Evolutionary conservation across 2,113 vertebrate genomes (phyloP), one percentile per base, ranked within the genome.

Genomic region (Gnathonemus longibarbis): DNA sequence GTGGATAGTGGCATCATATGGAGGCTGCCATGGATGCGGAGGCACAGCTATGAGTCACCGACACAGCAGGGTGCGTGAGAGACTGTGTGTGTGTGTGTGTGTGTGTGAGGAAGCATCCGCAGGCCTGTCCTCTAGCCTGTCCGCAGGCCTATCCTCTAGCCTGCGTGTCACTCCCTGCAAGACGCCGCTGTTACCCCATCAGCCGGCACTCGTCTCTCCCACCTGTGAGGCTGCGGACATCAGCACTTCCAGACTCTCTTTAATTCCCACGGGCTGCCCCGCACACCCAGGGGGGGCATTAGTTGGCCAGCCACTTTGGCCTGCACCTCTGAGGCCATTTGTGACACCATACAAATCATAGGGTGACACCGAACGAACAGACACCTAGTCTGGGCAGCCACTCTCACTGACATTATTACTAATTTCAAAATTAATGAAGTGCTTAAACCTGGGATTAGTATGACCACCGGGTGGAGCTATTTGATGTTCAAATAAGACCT

Each of bases 1-100:
- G 39, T 89, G 52, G 35, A 31, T 52, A 24, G 39, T 7, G 45
- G 66, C n/a, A 21, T 31, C 24, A 88, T 15, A 88, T 3, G 21
- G 10, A 80, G 70, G 21, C 15, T 45, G 48, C 27, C 13, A 52
- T 15, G 27, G 27, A 39, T 87, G 27, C 0, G 49, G 27, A 48
- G 85, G 74, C 46, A 77, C 35, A 90, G 87, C 84, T 53, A 58
- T 90, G 89, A 89, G 89, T 93, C 92, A 89, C 90, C 84, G 87
- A 27, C 58, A 74, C 66, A 46, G 89, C 84, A 15, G 66, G 70
- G 70, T 45, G 17, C 7, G 88, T 88, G 87, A 56, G 49, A 5
- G 31, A 24, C 85, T 89, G 58, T 58, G 42, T 8, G 13, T 88
- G 39, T 88, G 56, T 90, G 88, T 50, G 13, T 89, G 8, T 11